Conservation (phyloP, 2,888 invertebrate genomes). For the Mesopsocus fuscifrons region DNA sequence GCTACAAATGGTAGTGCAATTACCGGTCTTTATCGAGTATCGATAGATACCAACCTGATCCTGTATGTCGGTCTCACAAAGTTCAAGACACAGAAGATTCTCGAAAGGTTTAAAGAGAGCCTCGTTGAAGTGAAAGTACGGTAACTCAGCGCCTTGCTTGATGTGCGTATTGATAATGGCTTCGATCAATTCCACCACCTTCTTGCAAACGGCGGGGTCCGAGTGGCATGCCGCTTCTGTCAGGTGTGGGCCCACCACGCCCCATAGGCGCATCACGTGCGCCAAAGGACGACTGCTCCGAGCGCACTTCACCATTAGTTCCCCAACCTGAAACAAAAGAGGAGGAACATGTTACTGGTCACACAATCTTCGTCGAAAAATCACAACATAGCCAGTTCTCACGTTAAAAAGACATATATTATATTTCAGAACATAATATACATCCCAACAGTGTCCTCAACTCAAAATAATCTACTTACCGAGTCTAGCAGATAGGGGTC, state of each 20-base stretch:
- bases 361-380: no score
- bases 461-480: slow-evolving; percentile 18
- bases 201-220: slow-evolving; percentile 71
- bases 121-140: slow-evolving; percentile 92
- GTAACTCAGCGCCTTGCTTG: slow-evolving; percentile 70
- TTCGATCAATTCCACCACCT: slow-evolving; percentile 81
- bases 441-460: slow-evolving; percentile 74
- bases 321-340: slow-evolving; percentile 37
- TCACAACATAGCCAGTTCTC: no score
- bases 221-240: slow-evolving; percentile 93
- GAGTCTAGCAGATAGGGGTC: neutral
- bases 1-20: no score
- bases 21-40: no score
- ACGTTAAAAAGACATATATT: no score
- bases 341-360: no score
- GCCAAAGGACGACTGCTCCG: slow-evolving; percentile 71
- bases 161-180: slow-evolving; percentile 76
- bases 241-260: slow-evolving; percentile 77
- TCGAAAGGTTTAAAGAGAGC: slow-evolving; percentile 89
- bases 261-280: slow-evolving; percentile 84
- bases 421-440: no score
- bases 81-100: slow-evolving; percentile 78
- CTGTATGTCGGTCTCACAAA: slow-evolving; percentile 86
- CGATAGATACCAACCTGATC: slow-evolving; percentile 31
- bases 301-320: slow-evolving; percentile 72